These are phyloP conservation scores for Sebastes wilsoni DNA, from an alignment of 2,797 vertebrate genomes.

Conservation along the genomic window DNA sequence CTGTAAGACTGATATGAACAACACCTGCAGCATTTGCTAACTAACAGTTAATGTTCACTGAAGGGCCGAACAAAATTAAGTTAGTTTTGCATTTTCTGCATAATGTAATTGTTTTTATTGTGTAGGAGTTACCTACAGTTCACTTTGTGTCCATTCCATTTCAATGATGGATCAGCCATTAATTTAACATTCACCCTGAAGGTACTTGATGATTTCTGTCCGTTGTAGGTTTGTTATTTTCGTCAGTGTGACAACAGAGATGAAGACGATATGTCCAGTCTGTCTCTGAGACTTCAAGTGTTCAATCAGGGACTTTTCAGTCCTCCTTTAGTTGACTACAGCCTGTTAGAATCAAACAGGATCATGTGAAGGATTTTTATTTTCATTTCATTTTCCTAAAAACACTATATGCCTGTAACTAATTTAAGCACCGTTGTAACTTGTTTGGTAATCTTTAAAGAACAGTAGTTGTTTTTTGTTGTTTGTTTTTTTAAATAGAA, in stretches of 20 bases:
- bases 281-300: background rate
- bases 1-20: background rate
- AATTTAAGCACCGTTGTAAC: background rate
- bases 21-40: background rate
- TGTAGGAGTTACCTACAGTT: background rate
- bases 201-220: background rate
- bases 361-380: constrained; percentile 35
- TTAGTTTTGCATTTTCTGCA: background rate
- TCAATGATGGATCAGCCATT: background rate
- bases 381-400: background rate
- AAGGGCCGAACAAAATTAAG: constrained; percentile 5
- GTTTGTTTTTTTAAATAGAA: background rate
- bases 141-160: constrained; percentile 14
- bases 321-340: background rate
- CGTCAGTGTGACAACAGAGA: background rate
- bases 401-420: constrained; percentile 7
- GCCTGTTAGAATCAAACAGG: background rate
- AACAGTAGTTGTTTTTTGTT: background rate
- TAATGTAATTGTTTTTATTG: background rate
- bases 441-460: background rate
- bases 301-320: background rate
- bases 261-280: background rate
- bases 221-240: background rate
- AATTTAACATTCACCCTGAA: background rate
- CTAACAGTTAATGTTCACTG: background rate